Evolutionary conservation across 2,888 invertebrate species (phyloP), one percentile per base, ranked within the genome.

Genomic region (Myathropa florea): DNA sequence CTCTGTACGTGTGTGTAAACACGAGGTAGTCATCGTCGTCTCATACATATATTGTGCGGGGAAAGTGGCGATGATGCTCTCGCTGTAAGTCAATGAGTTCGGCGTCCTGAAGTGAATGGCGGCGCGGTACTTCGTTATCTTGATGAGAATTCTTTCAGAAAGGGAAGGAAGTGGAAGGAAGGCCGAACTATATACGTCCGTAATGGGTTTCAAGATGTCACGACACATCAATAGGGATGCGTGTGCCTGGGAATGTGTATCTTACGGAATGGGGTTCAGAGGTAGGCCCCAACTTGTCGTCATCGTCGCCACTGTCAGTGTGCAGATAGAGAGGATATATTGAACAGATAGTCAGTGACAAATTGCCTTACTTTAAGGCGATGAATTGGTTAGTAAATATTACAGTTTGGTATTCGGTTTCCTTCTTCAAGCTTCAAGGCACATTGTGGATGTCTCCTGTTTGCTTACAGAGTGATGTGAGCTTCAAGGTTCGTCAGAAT

Each of bases 141-240:
- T 55, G 60, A 81, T 75, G 53, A 81, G 75, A 73, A 81, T 73
- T 80, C 72, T 18, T 68, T 55, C 55, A 73, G 63, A 18, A 57
- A 36, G 2, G 39, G 24, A n/a, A 33, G 33, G 46, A 63, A 26
- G 64, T 46, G 46, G 55, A 55, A 64, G 72, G 33, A 79, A 72
- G 60, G 26, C 60, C 57, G 46, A 79, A 72, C 64, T 79, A 72
- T 57, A 53, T 65, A 79, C 30, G 60, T 60, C 79, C 79, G 59
- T 60, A 72, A 78, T 78, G 63, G 63, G 61, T 78, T 78, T 78
- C 26, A 64, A 72, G 65, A 70, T 70, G 70, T 70, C 70, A 63
- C 39, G 23, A 39, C 23, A 63, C 63, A 70, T 70, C 63, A 64
- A 39, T 57, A n/a, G 46, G 7, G 61, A 36, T 78, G 76, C 68